Percentiles rank a stretch among this genome's conserved stretches.
Conservation (phyloP, 2,113 vertebrate species). For the Enhydra lutris region DNA sequence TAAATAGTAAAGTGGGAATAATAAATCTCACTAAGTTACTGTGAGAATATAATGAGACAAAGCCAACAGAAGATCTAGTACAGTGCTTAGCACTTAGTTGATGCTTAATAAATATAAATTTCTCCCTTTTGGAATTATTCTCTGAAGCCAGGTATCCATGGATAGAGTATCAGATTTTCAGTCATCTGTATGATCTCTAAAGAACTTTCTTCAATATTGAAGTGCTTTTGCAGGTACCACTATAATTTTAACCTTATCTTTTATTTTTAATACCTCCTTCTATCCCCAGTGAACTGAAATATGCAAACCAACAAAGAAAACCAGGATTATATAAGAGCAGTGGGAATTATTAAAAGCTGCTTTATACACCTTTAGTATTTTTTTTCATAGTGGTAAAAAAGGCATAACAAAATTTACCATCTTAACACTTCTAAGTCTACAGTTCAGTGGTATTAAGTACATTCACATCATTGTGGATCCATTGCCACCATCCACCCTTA, state of each 20-base stretch:
- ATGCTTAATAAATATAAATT: neutral
- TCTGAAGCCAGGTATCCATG: neutral
- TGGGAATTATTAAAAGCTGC: neutral
- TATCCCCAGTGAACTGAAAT: neutral
- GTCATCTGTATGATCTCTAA: neutral
- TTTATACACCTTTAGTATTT: slow-evolving; percentile 2
- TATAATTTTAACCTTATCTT: neutral
- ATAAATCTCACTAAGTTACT: neutral
- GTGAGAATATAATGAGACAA: neutral
- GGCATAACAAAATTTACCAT: neutral
- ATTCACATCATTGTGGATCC: neutral
- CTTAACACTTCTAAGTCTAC: neutral
- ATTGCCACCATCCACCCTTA: neutral
- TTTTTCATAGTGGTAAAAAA: neutral
- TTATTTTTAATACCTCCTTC: neutral
- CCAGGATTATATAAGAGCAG: neutral
- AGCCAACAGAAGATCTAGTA: neutral
- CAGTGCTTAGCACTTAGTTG: neutral
- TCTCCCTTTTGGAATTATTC: neutral
- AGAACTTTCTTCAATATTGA: neutral
- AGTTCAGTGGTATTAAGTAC: neutral
- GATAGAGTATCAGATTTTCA: neutral
- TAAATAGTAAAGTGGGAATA: neutral
- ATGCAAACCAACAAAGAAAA: neutral
- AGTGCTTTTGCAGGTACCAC: neutral